A percentile compares a stretch with the other conserved stretches of the same genome.
These are phyloP conservation scores for Tanypteryx hageni DNA, from an alignment of 2,888 invertebrate genomes.

Conservation along the genomic window DNA sequence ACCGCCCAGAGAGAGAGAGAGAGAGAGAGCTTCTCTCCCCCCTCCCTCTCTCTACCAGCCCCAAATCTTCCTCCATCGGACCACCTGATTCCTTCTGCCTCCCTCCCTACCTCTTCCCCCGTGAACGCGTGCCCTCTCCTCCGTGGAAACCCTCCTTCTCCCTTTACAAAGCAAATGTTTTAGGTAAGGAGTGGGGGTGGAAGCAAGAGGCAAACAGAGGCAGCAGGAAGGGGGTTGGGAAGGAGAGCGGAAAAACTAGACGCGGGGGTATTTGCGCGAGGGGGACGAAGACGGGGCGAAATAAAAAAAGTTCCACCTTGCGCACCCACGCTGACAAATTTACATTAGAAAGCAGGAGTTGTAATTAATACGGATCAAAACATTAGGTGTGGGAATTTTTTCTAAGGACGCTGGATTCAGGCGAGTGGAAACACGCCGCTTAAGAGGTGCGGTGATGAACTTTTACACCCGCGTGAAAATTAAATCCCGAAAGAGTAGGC, in stretches of 20 bases:
- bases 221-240: too few species aligned
- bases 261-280: neutral
- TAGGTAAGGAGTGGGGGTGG: neutral
- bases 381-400: neutral
- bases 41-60: neutral
- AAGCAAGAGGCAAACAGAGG: neutral
- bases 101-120: neutral
- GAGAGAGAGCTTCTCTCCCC: too few species aligned
- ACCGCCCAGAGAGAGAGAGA: too few species aligned
- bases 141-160: neutral
- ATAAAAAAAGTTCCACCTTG: neutral
- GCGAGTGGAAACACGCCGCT: too few species aligned
- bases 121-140: neutral
- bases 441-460: too few species aligned
- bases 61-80: neutral
- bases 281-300: neutral
- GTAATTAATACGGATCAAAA: constrained; percentile 3
- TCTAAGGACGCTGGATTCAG: neutral
- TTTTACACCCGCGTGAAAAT: too few species aligned
- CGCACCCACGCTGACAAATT: neutral
- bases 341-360: neutral
- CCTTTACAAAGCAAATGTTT: constrained; percentile 35
- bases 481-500: too few species aligned
- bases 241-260: neutral
- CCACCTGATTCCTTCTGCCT: neutral